Evolutionary conservation across 2,113 vertebrate genomes (phyloP), one percentile per base, ranked within the genome.

Genomic region (Casuarius casuarius): DNA sequence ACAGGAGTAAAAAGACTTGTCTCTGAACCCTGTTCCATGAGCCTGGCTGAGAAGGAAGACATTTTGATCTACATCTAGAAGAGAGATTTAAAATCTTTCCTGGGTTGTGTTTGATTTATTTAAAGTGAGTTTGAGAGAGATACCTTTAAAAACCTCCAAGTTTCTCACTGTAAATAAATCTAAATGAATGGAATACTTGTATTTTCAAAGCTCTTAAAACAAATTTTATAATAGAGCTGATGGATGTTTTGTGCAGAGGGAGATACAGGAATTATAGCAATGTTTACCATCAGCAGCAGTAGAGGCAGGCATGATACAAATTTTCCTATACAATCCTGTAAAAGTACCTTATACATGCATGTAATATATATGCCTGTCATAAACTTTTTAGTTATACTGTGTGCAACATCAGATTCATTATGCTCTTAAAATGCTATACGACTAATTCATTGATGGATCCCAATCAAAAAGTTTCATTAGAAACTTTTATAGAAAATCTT

Each of bases 131-230:
- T 88, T 63, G 38, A 89, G 59, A 88, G 31, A 75, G 44, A 26
- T 86, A 54, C 33, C 61, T 91, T 77, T 23, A 71, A 88, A 94
- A 88, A 23, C 3, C 22, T 44, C 11, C 7, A 49, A 33, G 29
- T 15, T 72, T 11, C 18, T 84, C n/a, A 33, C 44, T 87, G 65
- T 82, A 87, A 84, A 84, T 90, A 89, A 59, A 82, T 56, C 18
- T 51, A 80, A n/a, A 48, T 68, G 38, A 72, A 22, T 44, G 25
- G 88, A 93, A 84, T 71, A 56, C 49, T 85, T 71, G 28, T 72
- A 58, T 72, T 93, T 96, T 89, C 89, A 20, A 75, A 91, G 23
- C 18, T 91, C 42, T 87, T 89, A 84, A 74, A 87, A 68, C 3
- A 35, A 21, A 58, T 84, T 86, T 84, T 87, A 11, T 51, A 82